phyloP scores from a whole-genome alignment of 2,113 vertebrate genomes.

The Rhizomys pruinosus region DNA sequence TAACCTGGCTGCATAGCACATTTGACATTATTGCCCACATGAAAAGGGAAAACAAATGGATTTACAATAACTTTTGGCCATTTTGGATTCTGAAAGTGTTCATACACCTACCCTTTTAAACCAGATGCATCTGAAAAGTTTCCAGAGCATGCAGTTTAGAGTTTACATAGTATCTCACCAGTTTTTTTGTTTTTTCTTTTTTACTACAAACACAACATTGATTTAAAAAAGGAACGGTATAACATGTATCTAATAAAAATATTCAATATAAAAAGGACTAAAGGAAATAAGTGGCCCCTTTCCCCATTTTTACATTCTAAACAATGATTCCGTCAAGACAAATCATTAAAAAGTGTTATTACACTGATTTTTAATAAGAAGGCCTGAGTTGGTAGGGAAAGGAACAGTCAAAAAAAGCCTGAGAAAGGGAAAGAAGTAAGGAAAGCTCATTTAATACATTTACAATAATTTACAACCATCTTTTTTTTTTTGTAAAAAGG shows the following conservation, averaged over 20 bases:
- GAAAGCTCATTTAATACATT: slow-evolving; percentile 95
- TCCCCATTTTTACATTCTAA: slow-evolving; percentile 94
- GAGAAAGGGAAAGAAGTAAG: slow-evolving; percentile 85
- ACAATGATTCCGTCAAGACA: slow-evolving; percentile 88
- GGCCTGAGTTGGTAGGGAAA: slow-evolving; percentile 96
- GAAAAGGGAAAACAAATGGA: slow-evolving; percentile 87
- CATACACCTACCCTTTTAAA: slow-evolving; percentile 80
- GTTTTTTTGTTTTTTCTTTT: slow-evolving; percentile 76
- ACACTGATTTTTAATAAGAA: slow-evolving; percentile 88
- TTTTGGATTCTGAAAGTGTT: slow-evolving; percentile 86
- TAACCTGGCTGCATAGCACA: slow-evolving; percentile 99
- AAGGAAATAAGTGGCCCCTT: slow-evolving; percentile 88
- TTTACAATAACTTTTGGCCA: slow-evolving; percentile 86
- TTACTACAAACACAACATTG: slow-evolving; percentile 84
- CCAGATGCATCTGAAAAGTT: slow-evolving; percentile 82
- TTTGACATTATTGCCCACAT: slow-evolving; percentile 97
- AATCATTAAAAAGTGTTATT: slow-evolving; percentile 88
- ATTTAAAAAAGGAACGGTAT: slow-evolving; percentile 78
- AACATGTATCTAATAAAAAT: slow-evolving; percentile 83
- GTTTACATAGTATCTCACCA: slow-evolving; percentile 81
- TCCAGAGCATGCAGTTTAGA: slow-evolving; percentile 84
- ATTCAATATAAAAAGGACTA: slow-evolving; percentile 86
- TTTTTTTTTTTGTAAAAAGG: slow-evolving; percentile 89
- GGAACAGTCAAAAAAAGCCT: slow-evolving; percentile 94
- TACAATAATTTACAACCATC: slow-evolving; percentile 98